Evolutionary conservation across 2,797 vertebrate species (phyloP), one percentile per base, ranked within the genome.

Genomic region (Sebastes oblongus): DNA sequence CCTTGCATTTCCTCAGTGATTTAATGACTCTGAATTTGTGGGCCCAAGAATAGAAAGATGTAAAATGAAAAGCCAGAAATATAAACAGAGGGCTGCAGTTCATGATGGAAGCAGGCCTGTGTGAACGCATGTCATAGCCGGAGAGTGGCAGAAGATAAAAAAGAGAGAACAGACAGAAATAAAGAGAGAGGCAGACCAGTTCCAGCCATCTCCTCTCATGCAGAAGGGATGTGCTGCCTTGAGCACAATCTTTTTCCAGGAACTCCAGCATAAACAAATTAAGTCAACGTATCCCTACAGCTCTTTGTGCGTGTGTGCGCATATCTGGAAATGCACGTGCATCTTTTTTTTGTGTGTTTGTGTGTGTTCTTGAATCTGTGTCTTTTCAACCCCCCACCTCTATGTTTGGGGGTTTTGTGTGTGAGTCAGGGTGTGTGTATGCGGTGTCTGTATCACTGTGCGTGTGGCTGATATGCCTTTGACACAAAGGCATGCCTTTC

Each of bases 211-310:
- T 84, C 65, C n/a, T 56, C 66, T 86, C 83, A 87, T 81, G 85
- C 77, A 79, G 81, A 89, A 89, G 75, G 68, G 74, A 90, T 83
- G 85, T 8, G 77, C 54, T 79, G 88, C 89, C 92, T 88, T 71
- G 50, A 91, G 92, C 78, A 0, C 30, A 29, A 29, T 86, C 72
- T 88, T 92, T 50, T 92, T 88, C 90, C 86, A 92, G 88, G 90
- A 93, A 91, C 77, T 83, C 34, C 55, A 83, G 82, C 77, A 82
- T 88, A 89, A 91, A 92, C 88, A 92, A 90, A 86, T 94, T 83
- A 91, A 93, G 78, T 89, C 84, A 84, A 77, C 90, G 67, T 85
- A 72, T 84, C 79, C 90, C 89, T 77, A 54, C 78, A 91, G 90
- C 88, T 81, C 66, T 88, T 78, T 76, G 39, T 80, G 39, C 13